phyloP scores from a whole-genome alignment of 2,113 vertebrate genomes.

The Atractosteus spatula region DNA sequence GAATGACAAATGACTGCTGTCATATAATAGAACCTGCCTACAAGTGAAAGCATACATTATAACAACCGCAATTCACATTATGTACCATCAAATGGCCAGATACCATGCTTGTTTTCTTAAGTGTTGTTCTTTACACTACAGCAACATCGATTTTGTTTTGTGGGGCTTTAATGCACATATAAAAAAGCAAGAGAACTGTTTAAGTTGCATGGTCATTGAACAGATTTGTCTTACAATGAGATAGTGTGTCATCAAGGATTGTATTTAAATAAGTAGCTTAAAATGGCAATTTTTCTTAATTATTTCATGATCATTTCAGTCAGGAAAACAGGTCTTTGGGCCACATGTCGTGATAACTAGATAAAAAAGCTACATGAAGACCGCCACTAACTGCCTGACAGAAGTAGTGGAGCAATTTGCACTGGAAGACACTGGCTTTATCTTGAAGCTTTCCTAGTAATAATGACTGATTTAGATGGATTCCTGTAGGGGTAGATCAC shows the following conservation, averaged over 20 bases:
- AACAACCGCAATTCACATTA: too few relatives aligned
- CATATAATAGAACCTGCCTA: not conserved
- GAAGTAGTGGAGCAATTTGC: conserved; percentile 58
- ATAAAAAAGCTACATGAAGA: conserved; percentile 42
- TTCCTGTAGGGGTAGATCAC: conserved; percentile 60
- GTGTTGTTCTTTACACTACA: too few relatives aligned
- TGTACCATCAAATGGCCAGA: too few relatives aligned
- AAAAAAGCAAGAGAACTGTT: too few relatives aligned
- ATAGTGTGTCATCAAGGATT: not conserved
- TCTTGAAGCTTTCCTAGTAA: conserved; percentile 57
- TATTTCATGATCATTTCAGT: conserved; percentile 11
- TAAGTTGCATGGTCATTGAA: too few relatives aligned
- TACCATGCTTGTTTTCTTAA: too few relatives aligned
- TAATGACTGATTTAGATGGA: conserved; percentile 71
- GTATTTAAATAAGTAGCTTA: not conserved
- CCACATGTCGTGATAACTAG: conserved; percentile 38
- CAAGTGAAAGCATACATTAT: too few relatives aligned
- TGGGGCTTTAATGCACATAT: too few relatives aligned
- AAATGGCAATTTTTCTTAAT: conserved; percentile 11
- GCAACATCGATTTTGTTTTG: too few relatives aligned
- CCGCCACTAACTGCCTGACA: conserved; percentile 39
- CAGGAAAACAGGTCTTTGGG: not conserved
- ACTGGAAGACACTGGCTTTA: conserved; percentile 46
- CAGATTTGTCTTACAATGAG: too few relatives aligned
- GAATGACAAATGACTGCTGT: not conserved